Evolutionary conservation across 2,113 vertebrate genomes (phyloP).

Genomic region (Nycticorax nycticorax): DNA sequence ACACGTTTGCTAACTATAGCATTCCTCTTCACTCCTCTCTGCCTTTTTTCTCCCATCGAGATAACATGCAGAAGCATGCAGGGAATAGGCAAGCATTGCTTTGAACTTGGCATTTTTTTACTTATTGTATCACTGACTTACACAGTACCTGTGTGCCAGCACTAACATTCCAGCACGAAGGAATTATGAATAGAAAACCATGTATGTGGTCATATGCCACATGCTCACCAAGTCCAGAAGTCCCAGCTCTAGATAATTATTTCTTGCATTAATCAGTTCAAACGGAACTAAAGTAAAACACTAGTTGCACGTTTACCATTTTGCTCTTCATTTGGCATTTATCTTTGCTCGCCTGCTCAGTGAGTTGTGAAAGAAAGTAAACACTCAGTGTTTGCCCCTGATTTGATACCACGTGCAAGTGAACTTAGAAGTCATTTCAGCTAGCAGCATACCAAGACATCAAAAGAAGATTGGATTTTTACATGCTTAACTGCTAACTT

Average conservation of each 20-base stretch:
- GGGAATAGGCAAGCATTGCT: not conserved
- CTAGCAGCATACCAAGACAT: not conserved
- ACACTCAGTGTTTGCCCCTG: not conserved
- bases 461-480: not conserved
- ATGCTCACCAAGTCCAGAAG: not conserved
- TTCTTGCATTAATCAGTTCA: slow-evolving; percentile 1
- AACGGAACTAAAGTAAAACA: not conserved
- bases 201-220: not conserved
- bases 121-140: not conserved
- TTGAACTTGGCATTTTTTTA: not conserved
- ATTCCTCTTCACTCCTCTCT: not conserved
- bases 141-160: not conserved
- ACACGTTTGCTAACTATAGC: not conserved
- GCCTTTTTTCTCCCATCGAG: not conserved
- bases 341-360: not conserved
- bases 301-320: not conserved
- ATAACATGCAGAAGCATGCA: not conserved
- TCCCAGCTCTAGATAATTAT: not conserved
- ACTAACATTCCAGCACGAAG: not conserved
- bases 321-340: not conserved
- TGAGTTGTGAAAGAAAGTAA: slow-evolving; percentile 5
- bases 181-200: not conserved
- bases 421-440: not conserved
- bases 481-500: not conserved
- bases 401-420: not conserved